Evolutionary conservation across 30 jellyfish, hydroid and myxozoan species (phyloP).

Genomic region (Turritopsis rubra): DNA sequence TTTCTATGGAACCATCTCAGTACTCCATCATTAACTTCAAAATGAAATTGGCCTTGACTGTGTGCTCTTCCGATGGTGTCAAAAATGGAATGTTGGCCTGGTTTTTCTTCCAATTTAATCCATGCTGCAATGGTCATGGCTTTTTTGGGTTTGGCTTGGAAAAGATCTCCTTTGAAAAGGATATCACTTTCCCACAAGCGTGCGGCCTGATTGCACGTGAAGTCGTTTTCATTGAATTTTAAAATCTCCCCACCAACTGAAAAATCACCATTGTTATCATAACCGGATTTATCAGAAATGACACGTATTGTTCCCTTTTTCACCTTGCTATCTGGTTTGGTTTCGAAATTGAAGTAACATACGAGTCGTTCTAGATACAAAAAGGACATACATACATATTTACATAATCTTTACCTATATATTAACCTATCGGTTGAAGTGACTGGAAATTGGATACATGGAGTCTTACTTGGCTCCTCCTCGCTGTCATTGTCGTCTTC

Average conservation of each 20-base stretch:
- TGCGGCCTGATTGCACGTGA: conserved; percentile 89
- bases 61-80: conserved; percentile 82
- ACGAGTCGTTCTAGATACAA: conserved; percentile 77
- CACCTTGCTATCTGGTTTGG: conserved; percentile 28
- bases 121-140: conserved; percentile 93
- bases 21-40: conserved; percentile 82
- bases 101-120: conserved; percentile 68
- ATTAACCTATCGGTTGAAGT: not conserved
- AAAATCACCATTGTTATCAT: conserved; percentile 66
- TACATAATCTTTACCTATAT: not conserved
- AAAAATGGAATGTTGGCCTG: conserved; percentile 82
- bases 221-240: conserved; percentile 21
- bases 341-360: conserved; percentile 79
- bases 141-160: conserved; percentile 91
- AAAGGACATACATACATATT: not conserved
- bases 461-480: conserved; percentile 44
- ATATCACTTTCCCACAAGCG: conserved; percentile 44
- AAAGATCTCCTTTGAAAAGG: conserved; percentile 24
- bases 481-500: conserved; percentile 47
- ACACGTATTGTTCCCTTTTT: conserved; percentile 60
- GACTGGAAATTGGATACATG: not conserved
- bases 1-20: conserved; percentile 88
- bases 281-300: conserved; percentile 80
- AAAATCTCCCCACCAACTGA: conserved; percentile 37
- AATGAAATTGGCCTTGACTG: conserved; percentile 80